Evolutionary conservation across 1,140 invertebrate genomes (phyloP).

Genomic region (Drosophila orosa): DNA sequence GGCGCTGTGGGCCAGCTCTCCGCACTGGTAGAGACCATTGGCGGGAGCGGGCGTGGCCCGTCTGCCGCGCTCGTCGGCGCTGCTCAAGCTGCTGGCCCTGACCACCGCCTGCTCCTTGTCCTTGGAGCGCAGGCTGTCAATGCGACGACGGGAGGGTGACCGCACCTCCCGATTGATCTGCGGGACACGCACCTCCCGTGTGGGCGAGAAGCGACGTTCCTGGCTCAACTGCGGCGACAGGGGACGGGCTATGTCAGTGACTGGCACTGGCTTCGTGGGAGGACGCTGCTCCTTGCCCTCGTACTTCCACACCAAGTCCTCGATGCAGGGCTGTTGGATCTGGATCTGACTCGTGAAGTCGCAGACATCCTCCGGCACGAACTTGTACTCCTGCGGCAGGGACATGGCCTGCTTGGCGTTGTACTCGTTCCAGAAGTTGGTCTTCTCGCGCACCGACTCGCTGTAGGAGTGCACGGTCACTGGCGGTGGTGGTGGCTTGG

Average conservation of each 20-base stretch:
- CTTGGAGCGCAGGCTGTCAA: conserved; percentile 82
- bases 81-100: conserved; percentile 87
- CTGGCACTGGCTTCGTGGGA: conserved; percentile 7
- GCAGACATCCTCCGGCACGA: conserved; percentile 60
- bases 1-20: conserved; percentile 78
- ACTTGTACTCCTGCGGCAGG: conserved; percentile 59
- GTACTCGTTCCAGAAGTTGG: conserved; percentile 76
- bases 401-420: conserved; percentile 69
- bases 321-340: conserved; percentile 60
- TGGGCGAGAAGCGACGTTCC: conserved; percentile 74
- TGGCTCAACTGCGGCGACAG: conserved; percentile 45
- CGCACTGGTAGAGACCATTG: conserved; percentile 80
- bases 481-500: conserved; percentile 5
- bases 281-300: conserved; percentile 56
- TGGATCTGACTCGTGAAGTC: conserved; percentile 30
- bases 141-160: conserved; percentile 88
- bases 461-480: conserved; percentile 45
- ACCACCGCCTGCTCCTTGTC: conserved; percentile 75
- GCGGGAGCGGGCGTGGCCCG: conserved; percentile 59
- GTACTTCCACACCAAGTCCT: conserved; percentile 79
- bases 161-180: conserved; percentile 85
- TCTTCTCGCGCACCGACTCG: conserved; percentile 69
- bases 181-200: conserved; percentile 75
- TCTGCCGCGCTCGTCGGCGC: conserved; percentile 84
- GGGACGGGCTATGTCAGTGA: conserved; percentile 70